These are phyloP conservation scores for Ameiurus melas DNA, from an alignment of 2,113 vertebrate species.

Conservation along the genomic window DNA sequence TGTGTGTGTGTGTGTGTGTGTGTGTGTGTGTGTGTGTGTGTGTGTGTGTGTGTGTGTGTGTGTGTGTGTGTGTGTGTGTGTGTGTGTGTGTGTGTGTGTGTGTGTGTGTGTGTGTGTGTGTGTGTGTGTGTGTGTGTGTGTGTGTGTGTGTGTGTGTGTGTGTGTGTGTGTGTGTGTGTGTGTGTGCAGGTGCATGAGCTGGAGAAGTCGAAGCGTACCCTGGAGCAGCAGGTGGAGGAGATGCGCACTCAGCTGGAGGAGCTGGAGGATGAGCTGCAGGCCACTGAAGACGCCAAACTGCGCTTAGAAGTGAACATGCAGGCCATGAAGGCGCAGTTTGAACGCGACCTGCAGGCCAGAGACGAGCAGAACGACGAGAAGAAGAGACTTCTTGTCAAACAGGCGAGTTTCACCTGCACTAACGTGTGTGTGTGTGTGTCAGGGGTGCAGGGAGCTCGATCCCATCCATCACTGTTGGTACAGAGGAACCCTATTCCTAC, in stretches of 20 bases:
- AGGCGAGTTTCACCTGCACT: slow-evolving; percentile 69
- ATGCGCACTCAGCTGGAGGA: slow-evolving; percentile 97
- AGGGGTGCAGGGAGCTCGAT: no score
- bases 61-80: no score
- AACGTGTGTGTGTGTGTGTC: background rate
- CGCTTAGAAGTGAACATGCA: slow-evolving; percentile 99
- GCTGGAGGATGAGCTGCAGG: slow-evolving; percentile 95
- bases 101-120: no score
- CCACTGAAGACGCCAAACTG: slow-evolving; percentile 94
- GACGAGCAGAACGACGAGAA: slow-evolving; percentile 98
- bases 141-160: no score
- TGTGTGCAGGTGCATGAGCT: slow-evolving; percentile 85
- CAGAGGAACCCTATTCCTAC: background rate
- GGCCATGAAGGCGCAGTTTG: slow-evolving; percentile 98
- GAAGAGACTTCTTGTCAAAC: slow-evolving; percentile 91
- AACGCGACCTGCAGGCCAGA: slow-evolving; percentile 86
- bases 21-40: no score
- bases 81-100: no score
- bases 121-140: no score
- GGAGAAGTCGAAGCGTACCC: slow-evolving; percentile 93
- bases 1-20: no score
- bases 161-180: no score
- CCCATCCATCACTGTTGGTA: no score
- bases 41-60: no score
- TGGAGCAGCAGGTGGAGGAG: slow-evolving; percentile 96